Evolutionary conservation across 1,140 invertebrate species (phyloP).

Genomic region (Dolichoris vasculosae): DNA sequence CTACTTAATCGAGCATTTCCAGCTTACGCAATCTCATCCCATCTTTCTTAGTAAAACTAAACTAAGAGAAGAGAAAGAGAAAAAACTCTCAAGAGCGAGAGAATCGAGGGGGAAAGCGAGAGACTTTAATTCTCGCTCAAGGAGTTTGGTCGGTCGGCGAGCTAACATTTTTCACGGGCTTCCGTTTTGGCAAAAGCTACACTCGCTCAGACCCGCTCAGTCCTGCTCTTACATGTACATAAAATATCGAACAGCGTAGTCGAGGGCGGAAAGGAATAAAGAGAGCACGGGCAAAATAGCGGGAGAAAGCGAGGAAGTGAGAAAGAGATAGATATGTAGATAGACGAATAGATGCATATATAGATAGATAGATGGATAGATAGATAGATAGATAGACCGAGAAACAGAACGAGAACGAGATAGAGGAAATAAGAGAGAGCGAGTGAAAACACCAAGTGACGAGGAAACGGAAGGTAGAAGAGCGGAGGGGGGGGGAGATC

Average conservation of each 20-base stretch:
- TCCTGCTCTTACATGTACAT: background rate
- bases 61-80: background rate
- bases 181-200: conserved; percentile 47
- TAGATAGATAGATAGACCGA: background rate
- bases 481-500: background rate
- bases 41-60: conserved; percentile 9
- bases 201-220: background rate
- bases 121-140: conserved; percentile 45
- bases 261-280: background rate
- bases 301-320: background rate
- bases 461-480: no score
- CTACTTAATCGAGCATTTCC: conserved; percentile 54
- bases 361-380: background rate
- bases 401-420: background rate
- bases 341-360: background rate
- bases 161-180: conserved; percentile 35
- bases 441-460: background rate
- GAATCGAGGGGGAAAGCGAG: background rate
- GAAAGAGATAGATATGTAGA: background rate
- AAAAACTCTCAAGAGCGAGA: background rate
- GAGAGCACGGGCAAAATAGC: background rate
- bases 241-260: conserved; percentile 29
- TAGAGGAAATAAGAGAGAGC: background rate
- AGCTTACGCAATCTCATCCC: conserved; percentile 46
- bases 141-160: conserved; percentile 22